Evolutionary conservation across 2,797 vertebrate genomes (phyloP).

Genomic region (Pantherophis vulpinus): DNA sequence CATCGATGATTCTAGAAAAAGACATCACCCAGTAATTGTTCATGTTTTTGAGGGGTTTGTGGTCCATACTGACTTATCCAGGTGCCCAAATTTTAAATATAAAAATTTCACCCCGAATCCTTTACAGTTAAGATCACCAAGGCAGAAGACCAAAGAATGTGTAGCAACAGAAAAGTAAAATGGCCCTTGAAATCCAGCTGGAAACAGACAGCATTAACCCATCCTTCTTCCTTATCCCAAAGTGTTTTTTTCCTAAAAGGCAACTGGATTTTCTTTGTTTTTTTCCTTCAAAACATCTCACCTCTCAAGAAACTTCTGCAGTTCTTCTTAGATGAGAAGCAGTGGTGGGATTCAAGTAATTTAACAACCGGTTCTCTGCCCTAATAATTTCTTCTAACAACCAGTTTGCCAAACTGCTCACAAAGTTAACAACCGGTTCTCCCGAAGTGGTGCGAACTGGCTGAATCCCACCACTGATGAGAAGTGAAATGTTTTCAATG

Average conservation of each 20-base stretch:
- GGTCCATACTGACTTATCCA: neutral
- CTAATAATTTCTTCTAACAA: too few species aligned
- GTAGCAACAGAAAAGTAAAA: slow-evolving; percentile 18
- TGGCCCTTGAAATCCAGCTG: neutral
- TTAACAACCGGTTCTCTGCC: too few species aligned
- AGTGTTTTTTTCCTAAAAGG: neutral
- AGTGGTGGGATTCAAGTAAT: too few species aligned
- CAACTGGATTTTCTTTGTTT: neutral
- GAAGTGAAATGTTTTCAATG: neutral
- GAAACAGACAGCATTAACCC: neutral
- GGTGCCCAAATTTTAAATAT: neutral
- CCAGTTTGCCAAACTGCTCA: too few species aligned
- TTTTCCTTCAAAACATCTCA: neutral
- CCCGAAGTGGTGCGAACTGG: too few species aligned
- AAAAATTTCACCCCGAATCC: neutral
- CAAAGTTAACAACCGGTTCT: too few species aligned
- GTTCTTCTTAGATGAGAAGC: neutral
- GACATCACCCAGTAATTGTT: neutral
- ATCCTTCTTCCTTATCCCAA: slow-evolving; percentile 72
- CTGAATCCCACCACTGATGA: neutral
- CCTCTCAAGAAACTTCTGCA: neutral
- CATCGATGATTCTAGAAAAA: neutral
- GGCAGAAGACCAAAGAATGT: neutral
- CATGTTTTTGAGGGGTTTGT: neutral
- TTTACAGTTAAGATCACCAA: neutral